Evolutionary conservation across 2,888 invertebrate species (phyloP).

Genomic region (Andrena camellia): DNA sequence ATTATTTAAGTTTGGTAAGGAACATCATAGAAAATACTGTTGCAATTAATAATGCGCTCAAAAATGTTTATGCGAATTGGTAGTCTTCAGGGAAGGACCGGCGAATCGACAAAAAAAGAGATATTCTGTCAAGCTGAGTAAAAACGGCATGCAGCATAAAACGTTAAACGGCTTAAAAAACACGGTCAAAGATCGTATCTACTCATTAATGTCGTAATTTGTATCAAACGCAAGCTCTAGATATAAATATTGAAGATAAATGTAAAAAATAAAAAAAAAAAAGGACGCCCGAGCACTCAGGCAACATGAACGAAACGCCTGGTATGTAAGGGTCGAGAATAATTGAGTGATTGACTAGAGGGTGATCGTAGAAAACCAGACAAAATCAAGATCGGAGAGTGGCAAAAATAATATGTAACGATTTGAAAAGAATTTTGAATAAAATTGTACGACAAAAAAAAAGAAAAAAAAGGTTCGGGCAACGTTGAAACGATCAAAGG

Average conservation of each 20-base stretch:
- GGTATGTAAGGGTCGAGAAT: conserved; percentile 73
- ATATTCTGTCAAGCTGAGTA: conserved; percentile 70
- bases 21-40: not conserved
- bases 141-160: conserved; percentile 71
- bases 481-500: conserved; percentile 87
- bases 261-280: conserved; percentile 57
- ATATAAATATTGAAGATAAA: conserved; percentile 70
- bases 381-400: conserved; percentile 83
- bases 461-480: conserved; percentile 86
- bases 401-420: conserved; percentile 83
- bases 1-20: not conserved
- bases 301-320: conserved; percentile 75
- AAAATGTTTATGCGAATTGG: not conserved
- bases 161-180: conserved; percentile 70
- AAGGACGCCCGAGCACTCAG: conserved; percentile 68
- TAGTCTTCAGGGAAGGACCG: conserved; percentile 57
- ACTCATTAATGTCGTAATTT: conserved; percentile 72
- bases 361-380: conserved; percentile 73
- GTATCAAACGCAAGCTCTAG: conserved; percentile 73
- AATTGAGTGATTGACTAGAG: conserved; percentile 74
- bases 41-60: not conserved
- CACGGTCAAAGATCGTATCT: conserved; percentile 71
- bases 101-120: conserved; percentile 54
- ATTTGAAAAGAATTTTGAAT: not conserved
- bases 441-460: conserved; percentile 81